Evolutionary conservation across 2,797 vertebrate species (phyloP).

Genomic region (Chloroceryle amazona): DNA sequence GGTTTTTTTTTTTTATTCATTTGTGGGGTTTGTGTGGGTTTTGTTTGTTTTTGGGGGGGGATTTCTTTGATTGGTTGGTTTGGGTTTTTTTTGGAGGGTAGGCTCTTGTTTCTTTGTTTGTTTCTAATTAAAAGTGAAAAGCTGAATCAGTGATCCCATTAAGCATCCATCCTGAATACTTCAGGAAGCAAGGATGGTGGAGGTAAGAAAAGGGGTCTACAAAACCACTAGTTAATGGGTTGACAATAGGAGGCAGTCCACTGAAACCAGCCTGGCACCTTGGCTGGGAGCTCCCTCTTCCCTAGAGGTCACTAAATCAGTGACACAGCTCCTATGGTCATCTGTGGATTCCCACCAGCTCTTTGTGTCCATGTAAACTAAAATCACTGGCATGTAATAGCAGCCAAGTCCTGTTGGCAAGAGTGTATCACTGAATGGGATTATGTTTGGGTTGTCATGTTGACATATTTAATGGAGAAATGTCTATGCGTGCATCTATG

Average conservation of each 20-base stretch:
- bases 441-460: not conserved
- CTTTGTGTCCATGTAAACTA: not conserved
- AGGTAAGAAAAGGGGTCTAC: not conserved
- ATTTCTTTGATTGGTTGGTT: too few relatives aligned
- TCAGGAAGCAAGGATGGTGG: not conserved
- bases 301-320: not conserved
- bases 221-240: not conserved
- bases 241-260: not conserved
- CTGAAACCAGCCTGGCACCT: not conserved
- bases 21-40: too few relatives aligned
- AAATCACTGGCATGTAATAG: not conserved
- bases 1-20: not conserved
- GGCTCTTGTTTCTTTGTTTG: not conserved
- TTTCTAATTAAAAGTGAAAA: not conserved
- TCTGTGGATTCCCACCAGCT: not conserved
- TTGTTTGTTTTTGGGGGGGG: too few relatives aligned
- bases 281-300: not conserved
- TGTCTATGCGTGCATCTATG: not conserved
- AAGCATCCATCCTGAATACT: not conserved
- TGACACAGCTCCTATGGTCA: not conserved
- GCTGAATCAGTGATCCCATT: not conserved
- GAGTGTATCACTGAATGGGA: not conserved
- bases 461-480: not conserved
- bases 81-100: not conserved
- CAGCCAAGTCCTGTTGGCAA: conserved; percentile 21